A percentile compares a stretch with the other conserved stretches of the same genome.
Conservation (phyloP, 2,888 invertebrate species). For the Pocota personata region DNA sequence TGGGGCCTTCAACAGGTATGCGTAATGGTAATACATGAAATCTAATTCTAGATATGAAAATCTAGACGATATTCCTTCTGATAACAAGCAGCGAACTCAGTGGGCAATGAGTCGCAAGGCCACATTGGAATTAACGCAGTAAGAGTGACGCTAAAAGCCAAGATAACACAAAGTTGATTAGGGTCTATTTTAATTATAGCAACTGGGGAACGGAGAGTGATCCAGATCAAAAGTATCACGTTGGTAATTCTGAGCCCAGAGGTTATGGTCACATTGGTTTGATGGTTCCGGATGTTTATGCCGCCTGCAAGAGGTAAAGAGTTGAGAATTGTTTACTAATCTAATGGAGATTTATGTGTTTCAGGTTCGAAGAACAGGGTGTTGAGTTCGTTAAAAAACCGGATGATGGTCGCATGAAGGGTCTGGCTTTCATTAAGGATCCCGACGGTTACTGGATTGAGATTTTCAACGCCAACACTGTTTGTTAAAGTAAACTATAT, state of each 20-base stretch:
- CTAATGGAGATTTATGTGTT: background rate
- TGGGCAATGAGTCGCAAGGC: constrained; percentile 94
- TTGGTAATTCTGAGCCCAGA: constrained; percentile 94
- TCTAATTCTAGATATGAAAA: constrained; percentile 86
- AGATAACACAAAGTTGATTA: constrained; percentile 58
- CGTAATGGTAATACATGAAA: background rate
- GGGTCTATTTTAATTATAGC: constrained; percentile 84
- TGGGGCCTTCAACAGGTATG: background rate
- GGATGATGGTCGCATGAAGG: constrained; percentile 96
- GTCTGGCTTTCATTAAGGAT: constrained; percentile 96
- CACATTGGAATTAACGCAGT: constrained; percentile 97
- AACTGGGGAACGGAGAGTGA: constrained; percentile 98
- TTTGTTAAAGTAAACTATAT: constrained; percentile 66
- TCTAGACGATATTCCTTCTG: constrained; percentile 88
- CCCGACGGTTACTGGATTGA: constrained; percentile 99
- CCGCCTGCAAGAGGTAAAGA: constrained; percentile 88
- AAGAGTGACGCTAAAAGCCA: constrained; percentile 79
- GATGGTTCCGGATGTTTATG: constrained; percentile 93
- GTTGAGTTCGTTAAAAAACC: constrained; percentile 96
- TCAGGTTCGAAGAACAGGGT: constrained; percentile 90
- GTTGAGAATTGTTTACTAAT: background rate
- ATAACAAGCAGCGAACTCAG: constrained; percentile 86
- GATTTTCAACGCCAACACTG: constrained; percentile 86
- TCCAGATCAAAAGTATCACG: constrained; percentile 91
- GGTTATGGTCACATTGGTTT: constrained; percentile 97